Evolutionary conservation across 2,797 vertebrate genomes (phyloP).

Genomic region (Tragelaphus oryx): DNA sequence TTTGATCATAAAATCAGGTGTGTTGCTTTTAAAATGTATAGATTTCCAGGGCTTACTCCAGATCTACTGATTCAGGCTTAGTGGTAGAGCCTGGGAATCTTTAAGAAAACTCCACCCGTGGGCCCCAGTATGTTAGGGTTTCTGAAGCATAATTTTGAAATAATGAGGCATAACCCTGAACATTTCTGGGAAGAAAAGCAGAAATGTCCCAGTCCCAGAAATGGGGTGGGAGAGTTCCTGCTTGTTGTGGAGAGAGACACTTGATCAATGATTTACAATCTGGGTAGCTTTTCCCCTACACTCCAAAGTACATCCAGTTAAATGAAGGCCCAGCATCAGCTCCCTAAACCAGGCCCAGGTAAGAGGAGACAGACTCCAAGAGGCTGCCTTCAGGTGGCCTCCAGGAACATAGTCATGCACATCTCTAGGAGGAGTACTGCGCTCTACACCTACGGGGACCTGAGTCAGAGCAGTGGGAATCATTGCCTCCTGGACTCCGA

Average conservation of each 20-base stretch:
- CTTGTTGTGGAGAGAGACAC: neutral
- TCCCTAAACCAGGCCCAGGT: neutral
- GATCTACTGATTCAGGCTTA: neutral
- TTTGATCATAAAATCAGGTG: conserved; percentile 30
- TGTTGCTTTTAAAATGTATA: neutral
- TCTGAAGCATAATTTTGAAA: neutral
- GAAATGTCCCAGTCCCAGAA: neutral
- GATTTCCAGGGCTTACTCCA: neutral
- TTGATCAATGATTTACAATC: neutral
- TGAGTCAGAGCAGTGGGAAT: too few species aligned
- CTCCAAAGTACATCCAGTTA: neutral
- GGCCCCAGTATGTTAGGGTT: neutral
- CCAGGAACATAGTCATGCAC: neutral
- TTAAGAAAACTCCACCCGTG: neutral
- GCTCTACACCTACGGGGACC: neutral
- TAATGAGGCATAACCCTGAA: neutral
- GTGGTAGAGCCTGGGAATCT: neutral
- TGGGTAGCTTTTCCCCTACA: neutral
- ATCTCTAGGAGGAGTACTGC: neutral
- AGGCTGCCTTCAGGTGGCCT: neutral
- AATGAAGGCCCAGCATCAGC: neutral
- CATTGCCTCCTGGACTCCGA: neutral
- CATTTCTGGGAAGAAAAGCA: neutral
- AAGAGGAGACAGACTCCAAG: neutral
- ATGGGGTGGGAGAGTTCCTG: neutral